Evolutionary conservation across 2,113 vertebrate genomes (phyloP).

Genomic region (Campylomormyrus numenius): DNA sequence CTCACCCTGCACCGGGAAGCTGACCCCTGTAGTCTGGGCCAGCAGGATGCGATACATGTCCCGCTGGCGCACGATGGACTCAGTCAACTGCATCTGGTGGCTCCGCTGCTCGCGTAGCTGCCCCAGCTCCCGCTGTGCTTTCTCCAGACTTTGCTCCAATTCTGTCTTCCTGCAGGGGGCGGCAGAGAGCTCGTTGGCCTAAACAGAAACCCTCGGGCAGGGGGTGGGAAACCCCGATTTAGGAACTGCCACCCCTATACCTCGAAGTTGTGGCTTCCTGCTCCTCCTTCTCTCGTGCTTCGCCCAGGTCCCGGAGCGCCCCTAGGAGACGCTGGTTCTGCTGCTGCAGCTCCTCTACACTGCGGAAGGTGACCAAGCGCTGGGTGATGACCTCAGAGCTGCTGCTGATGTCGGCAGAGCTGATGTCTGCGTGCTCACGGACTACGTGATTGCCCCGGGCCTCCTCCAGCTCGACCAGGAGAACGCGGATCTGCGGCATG

Average conservation of each 20-base stretch:
- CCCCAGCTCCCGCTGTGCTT: constrained; percentile 68
- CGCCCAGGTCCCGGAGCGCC: constrained; percentile 76
- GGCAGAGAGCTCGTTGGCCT: not conserved
- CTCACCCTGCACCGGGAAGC: constrained; percentile 75
- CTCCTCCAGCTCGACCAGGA: constrained; percentile 88
- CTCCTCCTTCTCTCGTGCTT: constrained; percentile 73
- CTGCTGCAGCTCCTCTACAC: constrained; percentile 83
- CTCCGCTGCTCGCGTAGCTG: constrained; percentile 75
- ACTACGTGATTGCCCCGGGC: constrained; percentile 78
- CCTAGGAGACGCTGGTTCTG: constrained; percentile 85
- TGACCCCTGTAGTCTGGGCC: constrained; percentile 80
- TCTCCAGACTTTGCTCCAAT: constrained; percentile 67
- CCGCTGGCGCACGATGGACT: constrained; percentile 83
- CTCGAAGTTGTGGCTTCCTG: constrained; percentile 67
- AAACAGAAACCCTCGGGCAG: not conserved
- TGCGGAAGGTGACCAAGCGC: constrained; percentile 77
- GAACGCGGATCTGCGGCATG: constrained; percentile 68
- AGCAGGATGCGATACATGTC: constrained; percentile 92
- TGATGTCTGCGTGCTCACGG: constrained; percentile 65
- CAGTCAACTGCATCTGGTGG: constrained; percentile 83
- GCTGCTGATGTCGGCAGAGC: constrained; percentile 79
- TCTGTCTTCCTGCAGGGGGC: constrained; percentile 64
- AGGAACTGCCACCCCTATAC: constrained; percentile 44
- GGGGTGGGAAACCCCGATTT: not conserved
- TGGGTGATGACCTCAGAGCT: constrained; percentile 75